phyloP scores from a whole-genome alignment of 1,140 invertebrate genomes.

The Drosophila subpulchrella region DNA sequence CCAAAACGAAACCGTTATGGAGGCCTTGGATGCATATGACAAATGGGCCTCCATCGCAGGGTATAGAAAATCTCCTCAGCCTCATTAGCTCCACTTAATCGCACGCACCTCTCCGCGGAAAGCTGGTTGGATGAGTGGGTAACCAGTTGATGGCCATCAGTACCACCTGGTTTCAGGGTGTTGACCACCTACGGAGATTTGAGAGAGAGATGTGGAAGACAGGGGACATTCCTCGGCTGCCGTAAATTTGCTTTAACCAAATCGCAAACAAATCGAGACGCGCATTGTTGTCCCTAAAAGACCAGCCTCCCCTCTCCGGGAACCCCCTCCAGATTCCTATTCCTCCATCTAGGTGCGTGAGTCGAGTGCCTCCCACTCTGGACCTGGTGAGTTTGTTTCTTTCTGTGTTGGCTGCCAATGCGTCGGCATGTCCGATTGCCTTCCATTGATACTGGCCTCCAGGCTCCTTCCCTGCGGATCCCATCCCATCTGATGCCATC shows the following conservation, averaged over 20 bases:
- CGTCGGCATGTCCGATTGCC: conserved; percentile 74
- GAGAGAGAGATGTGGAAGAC: conserved; percentile 25
- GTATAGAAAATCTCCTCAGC: conserved; percentile 4
- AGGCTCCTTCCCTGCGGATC: neutral
- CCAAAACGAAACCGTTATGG: conserved; percentile 33
- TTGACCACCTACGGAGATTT: conserved; percentile 56
- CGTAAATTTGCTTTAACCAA: conserved; percentile 70
- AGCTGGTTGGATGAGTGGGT: neutral
- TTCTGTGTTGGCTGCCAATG: conserved; percentile 71
- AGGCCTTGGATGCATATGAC: conserved; percentile 46
- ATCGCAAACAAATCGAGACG: conserved; percentile 74
- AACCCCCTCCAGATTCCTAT: neutral
- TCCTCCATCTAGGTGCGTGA: conserved; percentile 48
- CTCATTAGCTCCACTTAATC: conserved; percentile 41
- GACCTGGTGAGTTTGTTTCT: conserved; percentile 26
- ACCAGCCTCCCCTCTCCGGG: conserved; percentile 3
- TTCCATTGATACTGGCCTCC: conserved; percentile 60
- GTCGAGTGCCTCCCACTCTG: conserved; percentile 57
- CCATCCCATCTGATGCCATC: neutral
- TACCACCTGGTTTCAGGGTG: conserved; percentile 7
- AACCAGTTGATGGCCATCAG: conserved; percentile 5
- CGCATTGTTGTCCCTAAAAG: conserved; percentile 71
- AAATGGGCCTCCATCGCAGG: conserved; percentile 39
- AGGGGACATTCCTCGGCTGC: conserved; percentile 40
- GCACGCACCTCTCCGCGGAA: conserved; percentile 38